Evolutionary conservation across 2,113 vertebrate genomes (phyloP), one percentile per base, ranked within the genome.

Genomic region (Muscicapa adusta): DNA sequence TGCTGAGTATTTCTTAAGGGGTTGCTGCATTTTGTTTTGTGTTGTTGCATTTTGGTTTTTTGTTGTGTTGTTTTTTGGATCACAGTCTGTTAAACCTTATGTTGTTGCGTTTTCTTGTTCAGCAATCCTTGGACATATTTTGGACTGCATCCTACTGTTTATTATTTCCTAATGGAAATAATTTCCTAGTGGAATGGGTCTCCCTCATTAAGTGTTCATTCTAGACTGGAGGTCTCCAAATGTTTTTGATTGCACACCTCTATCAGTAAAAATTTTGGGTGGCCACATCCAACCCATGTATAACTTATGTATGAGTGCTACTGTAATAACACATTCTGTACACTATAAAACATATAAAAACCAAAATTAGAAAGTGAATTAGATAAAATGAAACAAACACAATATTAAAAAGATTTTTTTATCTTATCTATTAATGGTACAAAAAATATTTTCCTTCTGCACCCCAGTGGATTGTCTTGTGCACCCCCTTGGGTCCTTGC

Each of bases 351-450:
- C 5, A 33, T 14, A 85, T 1, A 24, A 31, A 74, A 47, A 8
- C 4, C 12, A 56, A 54, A 60, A 78, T 25, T 28, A 31, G 20
- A 56, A 73, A 56, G 3, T 42, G 8, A 70, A 54, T 18, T 42
- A 53, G 18, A 70, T 34, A 54, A 68, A 25, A 74, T 36, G 12
- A 85, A 65, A 82, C 12, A 56, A 88, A 54, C 18, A 66, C 8
- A 43, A 43, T 38, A 56, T 66, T 20, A 0, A 16, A 42, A 85
- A 57, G 5, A 14, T 10, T 11, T 53, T 2, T 2, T 33, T 0
- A 28, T 81, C 51, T 70, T 65, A 12, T n/a, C 29, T 70, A 24
- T 51, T 65, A 70, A 36, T 70, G 19, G 4, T n/a, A 51, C 2
- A 38, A 83, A 65, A 15, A 66, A 8, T 38, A 50, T 38, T 74